These are phyloP conservation scores for Drosophila neoperkinsi DNA, from an alignment of 2,888 invertebrate genomes.

Conservation along the genomic window DNA sequence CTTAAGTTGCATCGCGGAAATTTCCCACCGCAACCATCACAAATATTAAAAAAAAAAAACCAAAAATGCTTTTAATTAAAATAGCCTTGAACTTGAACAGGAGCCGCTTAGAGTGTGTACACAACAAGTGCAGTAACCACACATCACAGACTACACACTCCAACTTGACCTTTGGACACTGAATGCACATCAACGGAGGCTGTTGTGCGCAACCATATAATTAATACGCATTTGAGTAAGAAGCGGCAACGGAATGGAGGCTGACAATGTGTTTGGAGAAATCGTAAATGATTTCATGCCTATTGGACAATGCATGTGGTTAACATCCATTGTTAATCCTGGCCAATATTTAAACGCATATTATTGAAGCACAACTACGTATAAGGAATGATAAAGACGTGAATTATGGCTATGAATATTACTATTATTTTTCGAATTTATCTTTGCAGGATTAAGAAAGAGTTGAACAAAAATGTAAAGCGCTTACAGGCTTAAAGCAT, in stretches of 20 bases:
- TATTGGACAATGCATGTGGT: not conserved
- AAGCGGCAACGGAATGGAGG: not conserved
- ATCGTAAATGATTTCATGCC: slow-evolving; percentile 4
- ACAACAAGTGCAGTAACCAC: not conserved
- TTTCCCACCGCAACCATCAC: slow-evolving; percentile 7
- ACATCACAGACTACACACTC: not conserved
- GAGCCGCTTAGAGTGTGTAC: slow-evolving; percentile 5
- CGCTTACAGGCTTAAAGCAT: not conserved
- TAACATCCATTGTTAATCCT: not conserved
- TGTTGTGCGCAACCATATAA: slow-evolving; percentile 42
- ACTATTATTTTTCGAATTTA: not conserved
- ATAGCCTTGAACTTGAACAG: slow-evolving; percentile 28
- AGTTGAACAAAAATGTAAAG: not conserved
- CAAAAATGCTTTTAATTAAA: slow-evolving; percentile 24
- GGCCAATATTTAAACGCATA: not conserved
- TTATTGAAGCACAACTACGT: not conserved
- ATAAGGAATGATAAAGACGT: not conserved
- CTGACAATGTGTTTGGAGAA: not conserved
- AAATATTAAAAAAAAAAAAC: not conserved
- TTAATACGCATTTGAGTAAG: slow-evolving; percentile 54
- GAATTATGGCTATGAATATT: not conserved
- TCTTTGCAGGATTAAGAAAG: not conserved
- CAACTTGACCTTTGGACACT: slow-evolving; percentile 42
- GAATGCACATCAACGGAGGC: slow-evolving; percentile 40
- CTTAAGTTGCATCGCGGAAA: slow-evolving; percentile 61